A percentile compares a stretch with the other conserved stretches of the same genome.
phyloP scores from a whole-genome alignment of 2,797 vertebrate genomes.

The Leptoclinus maculatus region DNA sequence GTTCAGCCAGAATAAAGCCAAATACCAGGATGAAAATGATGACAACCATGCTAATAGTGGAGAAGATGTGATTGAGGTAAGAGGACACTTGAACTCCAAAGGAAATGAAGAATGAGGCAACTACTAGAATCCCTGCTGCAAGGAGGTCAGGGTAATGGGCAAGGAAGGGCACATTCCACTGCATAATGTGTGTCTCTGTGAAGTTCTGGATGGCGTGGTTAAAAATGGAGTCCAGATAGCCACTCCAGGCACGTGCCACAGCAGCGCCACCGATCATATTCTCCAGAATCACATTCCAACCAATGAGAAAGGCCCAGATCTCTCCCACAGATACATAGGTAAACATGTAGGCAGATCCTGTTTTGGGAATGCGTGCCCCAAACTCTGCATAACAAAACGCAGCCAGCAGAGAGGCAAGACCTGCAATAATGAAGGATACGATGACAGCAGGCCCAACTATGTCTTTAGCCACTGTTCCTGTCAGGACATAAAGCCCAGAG shows the following conservation, averaged over 20 bases:
- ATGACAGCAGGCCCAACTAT: slow-evolving; percentile 91
- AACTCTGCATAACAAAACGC: slow-evolving; percentile 98
- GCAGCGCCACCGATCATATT: slow-evolving; percentile 96
- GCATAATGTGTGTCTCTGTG: slow-evolving; percentile 90
- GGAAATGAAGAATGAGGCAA: slow-evolving; percentile 92
- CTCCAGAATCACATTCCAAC: slow-evolving; percentile 97
- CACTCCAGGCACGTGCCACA: slow-evolving; percentile 95
- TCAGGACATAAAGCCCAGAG: slow-evolving; percentile 95
- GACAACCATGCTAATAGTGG: slow-evolving; percentile 87
- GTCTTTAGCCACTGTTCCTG: slow-evolving; percentile 94
- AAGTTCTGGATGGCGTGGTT: slow-evolving; percentile 94
- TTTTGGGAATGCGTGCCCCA: slow-evolving; percentile 94
- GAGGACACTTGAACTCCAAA: slow-evolving; percentile 95
- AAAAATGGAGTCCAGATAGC: slow-evolving; percentile 96
- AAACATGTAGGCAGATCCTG: slow-evolving; percentile 97
- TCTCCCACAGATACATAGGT: slow-evolving; percentile 96
- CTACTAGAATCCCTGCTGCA: slow-evolving; percentile 88
- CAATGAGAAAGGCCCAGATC: slow-evolving; percentile 98
- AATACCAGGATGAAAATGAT: slow-evolving; percentile 93
- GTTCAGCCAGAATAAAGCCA: slow-evolving; percentile 91
- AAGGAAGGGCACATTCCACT: slow-evolving; percentile 92
- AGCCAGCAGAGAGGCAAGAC: slow-evolving; percentile 92
- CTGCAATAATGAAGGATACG: slow-evolving; percentile 91
- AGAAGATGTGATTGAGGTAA: slow-evolving; percentile 96
- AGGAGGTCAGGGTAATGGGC: slow-evolving; percentile 94